Percentiles rank a stretch among this genome's conserved stretches.
Evolutionary conservation across 1,140 invertebrate genomes (phyloP).

Genomic region (Drosophila tristis): DNA sequence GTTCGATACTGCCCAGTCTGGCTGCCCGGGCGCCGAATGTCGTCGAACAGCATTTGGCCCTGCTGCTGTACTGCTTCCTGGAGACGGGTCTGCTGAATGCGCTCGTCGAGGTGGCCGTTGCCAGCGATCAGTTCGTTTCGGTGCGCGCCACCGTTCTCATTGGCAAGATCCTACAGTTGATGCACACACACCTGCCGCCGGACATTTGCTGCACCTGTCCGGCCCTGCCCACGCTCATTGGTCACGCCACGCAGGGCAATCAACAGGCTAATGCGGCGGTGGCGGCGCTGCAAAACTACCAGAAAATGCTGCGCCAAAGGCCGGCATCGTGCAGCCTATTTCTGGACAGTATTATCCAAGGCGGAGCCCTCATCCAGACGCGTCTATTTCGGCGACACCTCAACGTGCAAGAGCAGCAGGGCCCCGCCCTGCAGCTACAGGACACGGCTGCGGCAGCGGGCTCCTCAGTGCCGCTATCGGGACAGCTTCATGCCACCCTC

Average conservation of each 20-base stretch:
- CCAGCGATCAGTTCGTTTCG: conserved; percentile 94
- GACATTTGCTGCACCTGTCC: conserved; percentile 93
- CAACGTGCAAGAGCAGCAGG: conserved; percentile 60
- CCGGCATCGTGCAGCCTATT: conserved; percentile 92
- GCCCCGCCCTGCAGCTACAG: conserved; percentile 44
- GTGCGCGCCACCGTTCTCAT: conserved; percentile 95
- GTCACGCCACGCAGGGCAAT: conserved; percentile 90
- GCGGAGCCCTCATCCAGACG: conserved; percentile 78
- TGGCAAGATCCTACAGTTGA: conserved; percentile 93
- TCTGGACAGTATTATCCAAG: conserved; percentile 91
- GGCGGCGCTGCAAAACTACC: conserved; percentile 90
- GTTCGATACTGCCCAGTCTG: conserved; percentile 91
- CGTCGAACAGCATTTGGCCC: conserved; percentile 94
- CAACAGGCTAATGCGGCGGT: conserved; percentile 93
- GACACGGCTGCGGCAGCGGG: conserved; percentile 39
- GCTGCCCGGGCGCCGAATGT: conserved; percentile 94
- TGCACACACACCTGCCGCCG: conserved; percentile 92
- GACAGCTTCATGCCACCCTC: conserved; percentile 30
- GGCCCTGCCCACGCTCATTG: conserved; percentile 91
- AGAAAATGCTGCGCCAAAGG: conserved; percentile 91
- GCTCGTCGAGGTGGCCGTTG: conserved; percentile 95
- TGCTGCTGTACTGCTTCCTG: conserved; percentile 94
- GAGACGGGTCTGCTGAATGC: conserved; percentile 94
- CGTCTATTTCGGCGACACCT: conserved; percentile 80
- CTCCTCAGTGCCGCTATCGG: conserved; percentile 6